Conservation (phyloP, 1,140 invertebrate genomes). For the Patella vulgata region DNA sequence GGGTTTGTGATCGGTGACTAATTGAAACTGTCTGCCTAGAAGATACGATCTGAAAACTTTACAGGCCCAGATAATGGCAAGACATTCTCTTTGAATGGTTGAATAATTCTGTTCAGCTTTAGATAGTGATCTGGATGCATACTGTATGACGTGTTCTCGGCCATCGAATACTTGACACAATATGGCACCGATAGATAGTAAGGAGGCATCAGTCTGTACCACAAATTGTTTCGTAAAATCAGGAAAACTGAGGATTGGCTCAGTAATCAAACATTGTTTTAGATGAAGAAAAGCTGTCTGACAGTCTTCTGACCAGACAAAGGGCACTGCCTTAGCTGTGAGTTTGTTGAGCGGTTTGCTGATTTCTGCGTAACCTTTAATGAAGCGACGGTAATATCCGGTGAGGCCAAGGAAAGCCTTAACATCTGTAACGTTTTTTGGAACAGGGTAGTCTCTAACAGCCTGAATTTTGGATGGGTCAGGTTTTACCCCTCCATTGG, state of each 20-base stretch:
- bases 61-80: slow-evolving; percentile 42
- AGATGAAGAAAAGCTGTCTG: too few species aligned
- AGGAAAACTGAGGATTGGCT: too few species aligned
- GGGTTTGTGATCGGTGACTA: slow-evolving; percentile 10
- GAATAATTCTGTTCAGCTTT: slow-evolving; percentile 39
- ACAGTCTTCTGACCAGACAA: too few species aligned
- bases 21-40: too few species aligned
- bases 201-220: too few species aligned
- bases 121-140: slow-evolving; percentile 19
- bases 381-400: slow-evolving; percentile 8
- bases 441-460: slow-evolving; percentile 19
- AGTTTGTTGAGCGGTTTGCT: not conserved
- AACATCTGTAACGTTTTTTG: slow-evolving; percentile 12
- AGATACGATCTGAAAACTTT: slow-evolving; percentile 42
- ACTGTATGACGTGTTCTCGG: slow-evolving; percentile 30
- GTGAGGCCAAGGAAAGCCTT: slow-evolving; percentile 5
- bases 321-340: too few species aligned
- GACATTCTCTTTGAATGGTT: slow-evolving; percentile 37
- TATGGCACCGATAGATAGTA: too few species aligned
- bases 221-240: too few species aligned
- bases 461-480: slow-evolving; percentile 16
- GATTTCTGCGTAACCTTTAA: not conserved
- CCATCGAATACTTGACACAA: slow-evolving; percentile 39
- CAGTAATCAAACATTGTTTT: too few species aligned
- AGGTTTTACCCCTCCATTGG: slow-evolving; percentile 3